Conservation (phyloP, 1,140 invertebrate species). For the Megalonaias nervosa region DNA sequence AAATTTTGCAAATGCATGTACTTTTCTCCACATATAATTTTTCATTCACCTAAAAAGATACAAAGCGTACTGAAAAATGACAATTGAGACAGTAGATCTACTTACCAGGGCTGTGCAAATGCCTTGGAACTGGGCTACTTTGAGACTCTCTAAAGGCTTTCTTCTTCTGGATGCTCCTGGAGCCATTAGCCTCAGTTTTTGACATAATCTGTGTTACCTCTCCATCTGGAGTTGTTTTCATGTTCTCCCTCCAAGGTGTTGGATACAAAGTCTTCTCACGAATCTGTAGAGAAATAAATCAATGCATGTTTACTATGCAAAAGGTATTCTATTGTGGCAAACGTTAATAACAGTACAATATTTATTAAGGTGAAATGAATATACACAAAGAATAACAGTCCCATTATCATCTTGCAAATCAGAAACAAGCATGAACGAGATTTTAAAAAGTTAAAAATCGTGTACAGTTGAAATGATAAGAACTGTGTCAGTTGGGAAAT, state of each 20-base stretch:
- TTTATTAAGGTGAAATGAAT: too few species aligned
- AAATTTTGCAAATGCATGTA: too few species aligned
- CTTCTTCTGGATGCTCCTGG: constrained; percentile 82
- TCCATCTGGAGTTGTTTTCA: constrained; percentile 59
- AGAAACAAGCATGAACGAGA: too few species aligned
- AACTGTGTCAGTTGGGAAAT: too few species aligned
- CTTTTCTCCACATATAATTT: too few species aligned
- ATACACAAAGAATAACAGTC: too few species aligned
- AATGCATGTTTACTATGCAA: neutral
- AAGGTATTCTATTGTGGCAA: too few species aligned
- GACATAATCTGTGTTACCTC: constrained; percentile 67
- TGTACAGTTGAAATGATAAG: too few species aligned
- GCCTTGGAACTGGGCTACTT: constrained; percentile 73
- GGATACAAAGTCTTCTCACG: constrained; percentile 64
- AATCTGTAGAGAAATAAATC: constrained; percentile 47
- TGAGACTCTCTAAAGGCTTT: constrained; percentile 74
- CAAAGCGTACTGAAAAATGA: neutral
- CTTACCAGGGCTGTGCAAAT: constrained; percentile 54
- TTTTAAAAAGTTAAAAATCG: too few species aligned
- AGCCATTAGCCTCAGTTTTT: constrained; percentile 41
- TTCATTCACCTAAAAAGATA: too few species aligned
- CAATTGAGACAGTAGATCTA: neutral
- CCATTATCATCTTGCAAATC: too few species aligned
- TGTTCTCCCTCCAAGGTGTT: constrained; percentile 62
- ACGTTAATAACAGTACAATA: too few species aligned